A percentile compares a stretch with the other conserved stretches of the same genome.
Conservation (phyloP, 2,888 invertebrate genomes). For the Ormyrus rosae region DNA sequence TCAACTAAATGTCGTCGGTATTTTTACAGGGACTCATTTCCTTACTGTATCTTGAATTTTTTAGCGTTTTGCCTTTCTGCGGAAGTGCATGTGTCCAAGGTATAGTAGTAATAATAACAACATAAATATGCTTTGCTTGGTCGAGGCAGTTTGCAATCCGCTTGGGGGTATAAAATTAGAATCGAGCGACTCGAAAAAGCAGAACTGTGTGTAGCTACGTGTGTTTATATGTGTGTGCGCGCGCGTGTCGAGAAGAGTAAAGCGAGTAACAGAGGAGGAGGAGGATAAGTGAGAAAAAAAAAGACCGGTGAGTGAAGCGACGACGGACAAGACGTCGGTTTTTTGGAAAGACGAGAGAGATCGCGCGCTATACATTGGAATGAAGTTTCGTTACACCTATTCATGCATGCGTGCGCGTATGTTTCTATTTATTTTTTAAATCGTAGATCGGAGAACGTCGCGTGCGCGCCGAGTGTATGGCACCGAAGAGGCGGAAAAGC, state of each 20-base stretch:
- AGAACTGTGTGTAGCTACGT: conserved; percentile 5
- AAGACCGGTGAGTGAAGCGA: neutral
- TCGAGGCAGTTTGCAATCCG: conserved; percentile 31
- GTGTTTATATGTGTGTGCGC: conserved; percentile 4
- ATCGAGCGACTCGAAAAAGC: conserved; percentile 46
- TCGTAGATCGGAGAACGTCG: neutral
- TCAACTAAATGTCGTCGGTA: conserved; percentile 1
- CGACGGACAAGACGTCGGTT: neutral
- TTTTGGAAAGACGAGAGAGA: conserved; percentile 31
- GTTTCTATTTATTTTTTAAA: neutral
- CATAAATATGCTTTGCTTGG: conserved; percentile 8
- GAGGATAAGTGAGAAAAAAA: conserved; percentile 4
- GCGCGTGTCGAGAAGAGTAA: conserved; percentile 10
- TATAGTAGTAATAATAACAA: conserved; percentile 2
- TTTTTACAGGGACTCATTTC: conserved; percentile 32
- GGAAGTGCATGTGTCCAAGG: conserved; percentile 5
- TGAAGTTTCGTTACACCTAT: conserved; percentile 27
- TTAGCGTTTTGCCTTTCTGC: neutral
- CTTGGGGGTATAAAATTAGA: conserved; percentile 36
- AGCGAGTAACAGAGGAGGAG: neutral
- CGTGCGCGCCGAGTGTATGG: conserved; percentile 12
- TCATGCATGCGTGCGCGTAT: too few relatives aligned
- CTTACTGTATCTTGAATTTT: neutral
- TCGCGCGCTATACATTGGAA: conserved; percentile 32
- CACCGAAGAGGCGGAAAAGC: conserved; percentile 20